phyloP scores from a whole-genome alignment of 2,888 invertebrate species.

The Dascillus cervinus region DNA sequence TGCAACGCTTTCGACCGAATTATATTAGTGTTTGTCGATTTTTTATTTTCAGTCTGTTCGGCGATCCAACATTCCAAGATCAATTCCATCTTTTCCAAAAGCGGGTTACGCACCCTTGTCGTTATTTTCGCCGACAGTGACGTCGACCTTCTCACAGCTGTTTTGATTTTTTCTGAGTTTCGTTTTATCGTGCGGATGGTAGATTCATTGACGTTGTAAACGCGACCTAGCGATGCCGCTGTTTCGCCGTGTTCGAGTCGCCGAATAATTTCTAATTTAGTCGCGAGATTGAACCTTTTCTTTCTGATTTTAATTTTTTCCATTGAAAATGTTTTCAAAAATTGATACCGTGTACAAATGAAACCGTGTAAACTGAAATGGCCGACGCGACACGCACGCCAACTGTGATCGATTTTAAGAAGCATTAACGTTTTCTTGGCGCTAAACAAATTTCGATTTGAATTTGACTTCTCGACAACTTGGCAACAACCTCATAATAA shows the following conservation, averaged over 20 bases:
- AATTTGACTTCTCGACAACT: too few relatives aligned
- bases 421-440: too few relatives aligned
- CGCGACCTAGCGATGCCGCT: constrained; percentile 15
- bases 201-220: constrained; percentile 15
- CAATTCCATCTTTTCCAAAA: constrained; percentile 19
- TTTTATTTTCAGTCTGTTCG: constrained; percentile 14
- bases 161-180: constrained; percentile 10
- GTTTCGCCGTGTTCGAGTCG: constrained; percentile 11
- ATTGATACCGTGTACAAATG: too few relatives aligned
- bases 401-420: too few relatives aligned
- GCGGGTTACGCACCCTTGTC: constrained; percentile 14
- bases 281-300: constrained; percentile 8
- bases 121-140: constrained; percentile 10
- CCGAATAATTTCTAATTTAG: constrained; percentile 11
- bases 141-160: constrained; percentile 11
- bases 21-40: constrained; percentile 15
- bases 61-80: constrained; percentile 20
- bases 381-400: too few relatives aligned
- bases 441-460: too few relatives aligned
- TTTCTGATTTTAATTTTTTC: neutral
- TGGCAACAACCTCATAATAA: too few relatives aligned
- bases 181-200: constrained; percentile 15
- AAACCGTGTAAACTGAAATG: too few relatives aligned
- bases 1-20: constrained; percentile 17
- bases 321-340: too few relatives aligned